Percentiles rank a stretch among this genome's conserved stretches.
Conservation (phyloP, 2,113 vertebrate genomes). For the Scartelaos histophorus region DNA sequence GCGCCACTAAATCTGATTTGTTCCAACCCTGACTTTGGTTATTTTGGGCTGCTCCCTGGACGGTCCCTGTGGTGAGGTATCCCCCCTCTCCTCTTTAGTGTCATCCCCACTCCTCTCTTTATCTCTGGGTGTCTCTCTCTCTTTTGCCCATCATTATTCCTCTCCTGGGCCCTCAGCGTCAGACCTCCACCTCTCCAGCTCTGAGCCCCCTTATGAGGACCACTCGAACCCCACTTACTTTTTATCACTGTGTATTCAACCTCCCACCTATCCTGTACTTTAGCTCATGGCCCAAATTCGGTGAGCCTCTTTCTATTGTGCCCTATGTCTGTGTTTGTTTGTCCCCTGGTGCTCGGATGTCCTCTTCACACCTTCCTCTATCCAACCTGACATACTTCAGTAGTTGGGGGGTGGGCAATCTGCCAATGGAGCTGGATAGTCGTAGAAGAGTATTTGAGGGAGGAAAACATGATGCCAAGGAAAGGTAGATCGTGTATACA, state of each 20-base stretch:
- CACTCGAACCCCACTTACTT: slow-evolving; percentile 56
- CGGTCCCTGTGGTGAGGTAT: slow-evolving; percentile 19
- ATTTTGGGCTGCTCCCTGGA: slow-evolving; percentile 2
- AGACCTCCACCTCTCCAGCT: slow-evolving; percentile 22
- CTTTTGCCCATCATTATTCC: slow-evolving; percentile 42
- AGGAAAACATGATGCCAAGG: background rate
- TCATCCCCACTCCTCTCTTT: slow-evolving; percentile 25
- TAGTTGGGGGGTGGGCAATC: background rate
- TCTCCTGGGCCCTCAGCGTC: slow-evolving; percentile 42
- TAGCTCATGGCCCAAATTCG: slow-evolving; percentile 17
- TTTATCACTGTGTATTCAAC: slow-evolving; percentile 44
- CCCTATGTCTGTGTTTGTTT: slow-evolving; percentile 33
- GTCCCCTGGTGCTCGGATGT: slow-evolving; percentile 31
- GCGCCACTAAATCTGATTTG: background rate
- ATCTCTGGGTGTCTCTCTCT: background rate
- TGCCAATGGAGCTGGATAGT: too few relatives aligned
- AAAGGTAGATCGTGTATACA: too few relatives aligned
- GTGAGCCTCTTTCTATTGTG: background rate
- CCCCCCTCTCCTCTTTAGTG: slow-evolving; percentile 50
- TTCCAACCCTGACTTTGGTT: background rate
- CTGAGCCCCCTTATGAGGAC: slow-evolving; percentile 46
- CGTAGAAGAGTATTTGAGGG: background rate
- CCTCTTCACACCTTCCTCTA: slow-evolving; percentile 14
- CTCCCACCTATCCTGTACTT: slow-evolving; percentile 13
- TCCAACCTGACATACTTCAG: background rate